phyloP scores from a whole-genome alignment of 2,113 vertebrate genomes.

The Miniopterus natalensis region DNA sequence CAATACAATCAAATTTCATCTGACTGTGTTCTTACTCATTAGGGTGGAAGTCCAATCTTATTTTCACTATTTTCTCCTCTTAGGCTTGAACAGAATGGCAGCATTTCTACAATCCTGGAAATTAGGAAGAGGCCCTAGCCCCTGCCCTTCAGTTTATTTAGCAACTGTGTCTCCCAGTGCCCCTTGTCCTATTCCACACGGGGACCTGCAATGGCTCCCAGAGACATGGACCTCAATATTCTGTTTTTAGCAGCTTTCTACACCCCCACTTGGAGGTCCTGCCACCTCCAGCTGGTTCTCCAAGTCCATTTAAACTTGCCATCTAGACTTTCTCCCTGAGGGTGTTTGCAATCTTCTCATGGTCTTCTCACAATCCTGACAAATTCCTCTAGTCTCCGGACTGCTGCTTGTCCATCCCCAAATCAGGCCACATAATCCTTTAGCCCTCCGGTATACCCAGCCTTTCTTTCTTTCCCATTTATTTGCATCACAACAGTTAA shows the following conservation, averaged over 20 bases:
- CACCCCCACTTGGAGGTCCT: accelerated
- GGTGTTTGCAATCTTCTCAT: background rate
- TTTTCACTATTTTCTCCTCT: background rate
- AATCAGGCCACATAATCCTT: background rate
- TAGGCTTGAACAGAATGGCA: background rate
- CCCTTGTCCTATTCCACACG: background rate
- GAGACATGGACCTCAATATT: background rate
- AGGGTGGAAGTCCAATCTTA: background rate
- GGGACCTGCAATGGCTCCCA: background rate
- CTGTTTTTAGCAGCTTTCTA: accelerated
- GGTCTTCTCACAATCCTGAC: background rate
- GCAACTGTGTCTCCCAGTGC: background rate
- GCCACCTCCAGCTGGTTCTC: background rate
- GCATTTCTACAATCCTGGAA: background rate
- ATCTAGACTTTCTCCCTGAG: background rate
- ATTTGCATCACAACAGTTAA: background rate
- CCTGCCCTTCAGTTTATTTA: background rate
- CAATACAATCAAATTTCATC: background rate
- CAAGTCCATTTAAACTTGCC: background rate
- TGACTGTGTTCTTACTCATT: background rate
- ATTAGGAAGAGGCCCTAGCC: background rate
- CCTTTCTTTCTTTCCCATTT: background rate
- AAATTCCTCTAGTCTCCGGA: background rate
- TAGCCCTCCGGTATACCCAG: background rate
- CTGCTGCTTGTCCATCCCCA: background rate